These are phyloP conservation scores for Vesta saturnalis DNA, from an alignment of 2,888 invertebrate genomes.

Conservation along the genomic window DNA sequence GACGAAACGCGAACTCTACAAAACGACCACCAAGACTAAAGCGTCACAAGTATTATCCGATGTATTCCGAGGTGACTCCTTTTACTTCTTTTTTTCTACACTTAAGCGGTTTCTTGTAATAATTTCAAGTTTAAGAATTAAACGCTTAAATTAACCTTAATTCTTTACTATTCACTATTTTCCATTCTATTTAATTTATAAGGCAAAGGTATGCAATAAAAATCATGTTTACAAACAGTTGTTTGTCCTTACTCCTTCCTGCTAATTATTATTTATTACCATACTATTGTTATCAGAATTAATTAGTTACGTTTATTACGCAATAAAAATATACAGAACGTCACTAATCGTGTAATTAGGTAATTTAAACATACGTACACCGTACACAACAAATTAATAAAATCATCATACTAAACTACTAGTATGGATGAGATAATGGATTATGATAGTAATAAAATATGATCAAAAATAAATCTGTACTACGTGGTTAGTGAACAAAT, in stretches of 20 bases:
- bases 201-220: no score
- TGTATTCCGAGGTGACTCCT: constrained; percentile 22
- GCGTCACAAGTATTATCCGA: constrained; percentile 28
- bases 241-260: no score
- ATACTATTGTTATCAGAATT: no score
- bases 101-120: neutral
- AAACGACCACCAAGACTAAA: constrained; percentile 36
- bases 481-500: neutral
- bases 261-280: no score
- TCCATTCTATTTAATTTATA: no score
- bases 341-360: neutral
- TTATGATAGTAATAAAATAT: neutral
- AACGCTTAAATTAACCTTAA: no score
- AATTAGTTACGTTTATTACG: no score
- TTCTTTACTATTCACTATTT: no score
- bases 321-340: no score
- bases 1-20: constrained; percentile 50
- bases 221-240: no score
- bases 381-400: neutral
- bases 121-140: neutral
- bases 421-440: neutral
- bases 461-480: neutral
- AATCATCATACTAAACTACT: neutral
- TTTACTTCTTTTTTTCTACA: neutral
- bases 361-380: neutral